phyloP scores from a whole-genome alignment of 2,113 vertebrate genomes.

The Prochilodus magdalenae region DNA sequence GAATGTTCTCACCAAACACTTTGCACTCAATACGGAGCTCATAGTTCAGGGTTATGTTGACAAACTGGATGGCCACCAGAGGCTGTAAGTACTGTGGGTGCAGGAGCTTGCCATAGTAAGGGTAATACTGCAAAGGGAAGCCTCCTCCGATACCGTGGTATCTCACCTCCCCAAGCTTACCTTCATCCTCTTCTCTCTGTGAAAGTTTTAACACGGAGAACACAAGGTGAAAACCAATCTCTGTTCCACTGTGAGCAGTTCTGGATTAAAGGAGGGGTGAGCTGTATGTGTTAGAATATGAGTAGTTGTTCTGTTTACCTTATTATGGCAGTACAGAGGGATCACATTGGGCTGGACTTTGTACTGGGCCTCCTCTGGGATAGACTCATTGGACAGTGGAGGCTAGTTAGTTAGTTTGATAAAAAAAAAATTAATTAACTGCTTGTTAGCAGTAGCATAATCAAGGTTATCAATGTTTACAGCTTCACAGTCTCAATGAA shows the following conservation, averaged over 20 bases:
- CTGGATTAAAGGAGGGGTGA: background rate
- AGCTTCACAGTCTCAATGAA: too few relatives aligned
- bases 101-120: conserved; percentile 92
- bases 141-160: conserved; percentile 85
- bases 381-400: conserved; percentile 76
- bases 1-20: conserved; percentile 88
- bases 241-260: too few relatives aligned
- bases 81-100: conserved; percentile 92
- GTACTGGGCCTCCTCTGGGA: conserved; percentile 73
- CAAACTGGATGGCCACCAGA: conserved; percentile 91
- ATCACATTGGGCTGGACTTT: conserved; percentile 83
- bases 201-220: conserved; percentile 2
- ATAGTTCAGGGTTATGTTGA: conserved; percentile 81
- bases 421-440: background rate
- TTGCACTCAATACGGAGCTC: conserved; percentile 93
- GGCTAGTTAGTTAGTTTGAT: conserved; percentile 71
- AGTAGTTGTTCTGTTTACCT: conserved; percentile 74
- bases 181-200: conserved; percentile 86
- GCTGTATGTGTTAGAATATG: background rate
- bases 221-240: background rate
- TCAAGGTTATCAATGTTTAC: too few relatives aligned
- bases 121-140: conserved; percentile 95
- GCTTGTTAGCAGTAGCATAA: background rate
- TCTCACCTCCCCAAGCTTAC: conserved; percentile 81
- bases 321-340: conserved; percentile 85